Conservation (phyloP, 2,113 vertebrate genomes). For the Atlantisia rogersi region DNA sequence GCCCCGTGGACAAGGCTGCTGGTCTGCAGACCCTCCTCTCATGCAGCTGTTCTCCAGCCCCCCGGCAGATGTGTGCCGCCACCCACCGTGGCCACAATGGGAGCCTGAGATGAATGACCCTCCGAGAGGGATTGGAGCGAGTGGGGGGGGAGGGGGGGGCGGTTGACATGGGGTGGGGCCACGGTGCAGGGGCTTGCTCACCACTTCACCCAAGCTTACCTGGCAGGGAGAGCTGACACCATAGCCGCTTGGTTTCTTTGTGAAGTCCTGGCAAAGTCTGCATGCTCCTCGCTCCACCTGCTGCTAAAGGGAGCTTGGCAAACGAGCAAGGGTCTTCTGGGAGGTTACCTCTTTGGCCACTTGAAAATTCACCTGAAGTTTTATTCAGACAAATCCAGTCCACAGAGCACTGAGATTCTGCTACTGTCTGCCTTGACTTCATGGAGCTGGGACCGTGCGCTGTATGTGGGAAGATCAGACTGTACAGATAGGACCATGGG, state of each 20-base stretch:
- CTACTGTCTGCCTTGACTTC: not conserved
- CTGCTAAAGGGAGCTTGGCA: not conserved
- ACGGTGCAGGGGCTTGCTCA: rapidly evolving
- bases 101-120: rapidly evolving
- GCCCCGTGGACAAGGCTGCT: slow-evolving; percentile 15
- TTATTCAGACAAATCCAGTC: rapidly evolving
- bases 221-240: not conserved
- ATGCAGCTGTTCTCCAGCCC: slow-evolving; percentile 40
- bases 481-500: not conserved
- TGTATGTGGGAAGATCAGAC: rapidly evolving
- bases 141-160: no score
- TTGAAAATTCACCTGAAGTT: not conserved
- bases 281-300: not conserved
- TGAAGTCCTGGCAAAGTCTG: not conserved
- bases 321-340: not conserved
- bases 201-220: rapidly evolving
- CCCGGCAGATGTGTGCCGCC: slow-evolving; percentile 1
- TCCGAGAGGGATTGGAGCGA: rapidly evolving
- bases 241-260: not conserved
- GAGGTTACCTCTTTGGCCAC: not conserved
- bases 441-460: not conserved
- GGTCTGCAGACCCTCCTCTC: not conserved
- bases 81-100: not conserved
- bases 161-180: rapidly evolving
- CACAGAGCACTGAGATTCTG: rapidly evolving